phyloP scores from a whole-genome alignment of 2,797 vertebrate genomes.

The Alectoris magna region DNA sequence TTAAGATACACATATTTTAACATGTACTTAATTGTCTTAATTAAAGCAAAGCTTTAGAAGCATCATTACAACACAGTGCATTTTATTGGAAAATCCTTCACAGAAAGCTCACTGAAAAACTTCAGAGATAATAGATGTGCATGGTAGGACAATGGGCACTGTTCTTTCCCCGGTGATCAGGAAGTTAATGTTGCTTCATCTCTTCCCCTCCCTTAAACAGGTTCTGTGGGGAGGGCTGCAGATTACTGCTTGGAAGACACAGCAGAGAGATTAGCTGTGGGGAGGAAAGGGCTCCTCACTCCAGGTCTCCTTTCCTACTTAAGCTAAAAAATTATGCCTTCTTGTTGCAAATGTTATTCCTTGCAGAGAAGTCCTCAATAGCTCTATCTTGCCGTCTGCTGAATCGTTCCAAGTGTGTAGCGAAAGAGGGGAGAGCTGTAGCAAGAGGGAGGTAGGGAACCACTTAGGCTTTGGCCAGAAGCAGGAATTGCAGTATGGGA shows the following conservation, averaged over 20 bases:
- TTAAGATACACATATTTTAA: neutral
- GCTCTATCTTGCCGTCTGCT: neutral
- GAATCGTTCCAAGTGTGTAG: neutral
- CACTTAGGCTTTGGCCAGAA: neutral
- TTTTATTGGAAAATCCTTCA: neutral
- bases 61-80: neutral
- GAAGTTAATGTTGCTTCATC: slow-evolving; percentile 41
- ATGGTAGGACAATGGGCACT: neutral
- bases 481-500: neutral
- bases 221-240: slow-evolving; percentile 48
- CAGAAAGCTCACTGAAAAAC: neutral
- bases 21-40: slow-evolving; percentile 1
- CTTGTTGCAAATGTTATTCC: neutral
- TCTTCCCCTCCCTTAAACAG: slow-evolving; percentile 46
- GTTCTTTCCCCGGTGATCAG: neutral
- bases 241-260: slow-evolving; percentile 43
- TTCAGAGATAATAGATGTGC: neutral
- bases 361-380: neutral
- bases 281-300: slow-evolving; percentile 9
- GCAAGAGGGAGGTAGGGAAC: neutral
- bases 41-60: slow-evolving; percentile 1
- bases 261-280: slow-evolving; percentile 42
- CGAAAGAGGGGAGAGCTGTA: neutral
- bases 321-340: neutral
- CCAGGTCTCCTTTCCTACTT: slow-evolving; percentile 26